Evolutionary conservation across 2,113 vertebrate species (phyloP).

Genomic region (Suncus etruscus): DNA sequence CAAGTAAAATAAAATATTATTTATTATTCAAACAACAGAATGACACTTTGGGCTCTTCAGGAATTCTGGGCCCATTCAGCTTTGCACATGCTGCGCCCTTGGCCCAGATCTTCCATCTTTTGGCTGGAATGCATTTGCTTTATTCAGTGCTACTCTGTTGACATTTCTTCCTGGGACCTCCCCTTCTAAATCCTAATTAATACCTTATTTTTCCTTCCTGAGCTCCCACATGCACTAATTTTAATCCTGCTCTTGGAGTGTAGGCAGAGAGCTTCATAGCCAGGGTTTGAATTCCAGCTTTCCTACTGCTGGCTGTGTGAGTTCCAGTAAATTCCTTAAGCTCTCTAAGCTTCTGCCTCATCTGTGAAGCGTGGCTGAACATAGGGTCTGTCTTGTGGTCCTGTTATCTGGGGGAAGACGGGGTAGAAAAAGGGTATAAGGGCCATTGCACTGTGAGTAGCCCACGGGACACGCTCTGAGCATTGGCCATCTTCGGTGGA

Average conservation of each 20-base stretch:
- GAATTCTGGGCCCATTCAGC: not conserved
- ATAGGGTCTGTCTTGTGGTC: not conserved
- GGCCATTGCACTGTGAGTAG: not conserved
- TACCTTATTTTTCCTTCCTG: not conserved
- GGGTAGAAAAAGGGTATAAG: not conserved
- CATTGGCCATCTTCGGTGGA: too few relatives aligned
- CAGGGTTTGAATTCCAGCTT: slow-evolving; percentile 9
- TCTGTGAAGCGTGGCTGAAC: not conserved
- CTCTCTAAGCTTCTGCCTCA: slow-evolving; percentile 23
- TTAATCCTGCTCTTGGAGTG: not conserved
- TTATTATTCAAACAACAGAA: not conserved
- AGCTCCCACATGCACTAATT: not conserved
- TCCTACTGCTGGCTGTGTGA: not conserved
- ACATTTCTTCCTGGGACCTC: not conserved
- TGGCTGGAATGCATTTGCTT: not conserved
- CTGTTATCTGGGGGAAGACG: not conserved
- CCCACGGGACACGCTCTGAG: not conserved
- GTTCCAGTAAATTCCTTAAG: not conserved
- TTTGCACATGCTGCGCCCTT: not conserved
- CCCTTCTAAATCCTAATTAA: not conserved
- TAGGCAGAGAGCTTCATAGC: not conserved
- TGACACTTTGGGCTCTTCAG: not conserved
- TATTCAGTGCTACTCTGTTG: not conserved
- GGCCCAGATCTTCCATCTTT: not conserved
- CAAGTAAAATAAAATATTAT: not conserved